These are phyloP conservation scores for Poecile atricapillus DNA, from an alignment of 2,113 vertebrate species.

Conservation along the genomic window DNA sequence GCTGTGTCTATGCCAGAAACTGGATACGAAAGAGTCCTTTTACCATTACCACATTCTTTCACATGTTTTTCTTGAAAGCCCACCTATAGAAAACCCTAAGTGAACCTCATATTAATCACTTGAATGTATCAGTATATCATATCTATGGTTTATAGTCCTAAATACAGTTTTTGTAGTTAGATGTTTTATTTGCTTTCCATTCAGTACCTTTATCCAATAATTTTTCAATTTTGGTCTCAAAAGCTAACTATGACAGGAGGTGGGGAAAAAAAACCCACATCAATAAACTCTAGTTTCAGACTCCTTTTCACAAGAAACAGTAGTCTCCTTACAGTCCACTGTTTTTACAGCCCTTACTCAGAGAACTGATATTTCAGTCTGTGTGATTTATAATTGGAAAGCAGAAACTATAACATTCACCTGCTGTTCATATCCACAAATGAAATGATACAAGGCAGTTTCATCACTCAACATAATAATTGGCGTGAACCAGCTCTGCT, in stretches of 20 bases:
- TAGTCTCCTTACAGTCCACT: conserved; percentile 41
- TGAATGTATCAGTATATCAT: neutral
- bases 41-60: neutral
- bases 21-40: neutral
- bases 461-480: conserved; percentile 62
- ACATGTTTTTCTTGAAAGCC: neutral
- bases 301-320: neutral
- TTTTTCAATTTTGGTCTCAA: conserved; percentile 23
- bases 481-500: conserved; percentile 3
- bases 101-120: neutral
- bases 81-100: neutral
- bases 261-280: neutral
- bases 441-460: conserved; percentile 42
- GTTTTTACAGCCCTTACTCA: conserved; percentile 63
- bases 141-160: neutral
- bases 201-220: neutral
- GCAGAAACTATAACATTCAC: conserved; percentile 70
- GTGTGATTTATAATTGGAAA: conserved; percentile 78
- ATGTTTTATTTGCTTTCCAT: neutral
- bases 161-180: neutral
- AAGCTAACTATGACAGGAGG: neutral
- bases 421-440: conserved; percentile 64
- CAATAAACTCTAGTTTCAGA: conserved; percentile 29
- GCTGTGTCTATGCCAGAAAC: neutral
- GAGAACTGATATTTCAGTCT: conserved; percentile 55